Conservation (phyloP, 2,797 vertebrate genomes). For the Gephyroberyx darwinii region DNA sequence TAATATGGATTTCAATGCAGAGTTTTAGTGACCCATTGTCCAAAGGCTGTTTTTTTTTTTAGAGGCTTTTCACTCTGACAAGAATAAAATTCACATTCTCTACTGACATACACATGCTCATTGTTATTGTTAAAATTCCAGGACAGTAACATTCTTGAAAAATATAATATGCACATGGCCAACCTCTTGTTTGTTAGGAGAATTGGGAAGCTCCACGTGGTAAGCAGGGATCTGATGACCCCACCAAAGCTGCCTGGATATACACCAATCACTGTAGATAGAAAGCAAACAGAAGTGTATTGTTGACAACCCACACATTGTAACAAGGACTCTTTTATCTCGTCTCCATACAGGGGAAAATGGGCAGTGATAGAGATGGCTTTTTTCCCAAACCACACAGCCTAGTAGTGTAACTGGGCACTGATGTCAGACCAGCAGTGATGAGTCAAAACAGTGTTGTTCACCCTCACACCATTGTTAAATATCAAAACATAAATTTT, state of each 20-base stretch:
- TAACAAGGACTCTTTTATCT: conserved; percentile 58
- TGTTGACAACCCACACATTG: conserved; percentile 34
- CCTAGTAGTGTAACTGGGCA: conserved; percentile 34
- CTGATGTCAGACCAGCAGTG: conserved; percentile 11
- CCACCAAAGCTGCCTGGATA: conserved; percentile 95
- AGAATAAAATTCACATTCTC: too few relatives aligned
- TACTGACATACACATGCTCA: too few relatives aligned
- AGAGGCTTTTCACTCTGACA: too few relatives aligned
- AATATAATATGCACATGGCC: background rate
- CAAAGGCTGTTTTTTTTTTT: too few relatives aligned
- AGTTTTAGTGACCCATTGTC: too few relatives aligned
- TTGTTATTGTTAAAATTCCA: too few relatives aligned
- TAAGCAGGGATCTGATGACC: conserved; percentile 93
- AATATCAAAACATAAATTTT: background rate
- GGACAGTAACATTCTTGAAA: background rate
- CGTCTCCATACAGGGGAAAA: background rate
- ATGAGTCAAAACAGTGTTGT: background rate
- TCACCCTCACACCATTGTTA: background rate
- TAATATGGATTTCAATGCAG: too few relatives aligned
- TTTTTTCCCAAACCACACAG: background rate
- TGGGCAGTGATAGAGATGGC: background rate
- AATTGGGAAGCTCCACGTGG: conserved; percentile 69
- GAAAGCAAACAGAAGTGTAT: conserved; percentile 44
- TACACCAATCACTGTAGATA: conserved; percentile 88
- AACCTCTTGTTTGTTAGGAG: conserved; percentile 67